Evolutionary conservation across 1,140 invertebrate species (phyloP).

Genomic region (Catajapyx aquilonaris): DNA sequence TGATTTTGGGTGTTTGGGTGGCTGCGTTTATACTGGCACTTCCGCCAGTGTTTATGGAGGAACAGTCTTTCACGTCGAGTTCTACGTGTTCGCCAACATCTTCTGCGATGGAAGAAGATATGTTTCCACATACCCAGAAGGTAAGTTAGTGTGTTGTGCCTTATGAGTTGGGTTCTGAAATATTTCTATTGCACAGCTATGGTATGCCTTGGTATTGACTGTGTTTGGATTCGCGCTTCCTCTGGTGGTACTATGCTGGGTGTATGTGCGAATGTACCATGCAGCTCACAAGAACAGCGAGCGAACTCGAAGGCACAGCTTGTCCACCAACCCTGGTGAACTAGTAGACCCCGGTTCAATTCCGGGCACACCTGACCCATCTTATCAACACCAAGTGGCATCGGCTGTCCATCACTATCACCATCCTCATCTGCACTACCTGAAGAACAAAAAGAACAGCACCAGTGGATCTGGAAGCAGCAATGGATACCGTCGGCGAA

Average conservation of each 20-base stretch:
- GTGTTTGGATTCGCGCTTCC: conserved; percentile 26
- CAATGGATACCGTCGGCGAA: conserved; percentile 12
- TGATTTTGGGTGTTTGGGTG: conserved; percentile 21
- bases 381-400: no score
- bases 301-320: conserved; percentile 29
- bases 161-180: no score
- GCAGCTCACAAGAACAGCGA: conserved; percentile 30
- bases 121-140: no score
- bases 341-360: conserved; percentile 7
- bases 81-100: no score
- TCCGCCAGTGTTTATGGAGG: conserved; percentile 11
- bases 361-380: conserved; percentile 9
- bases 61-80: no score
- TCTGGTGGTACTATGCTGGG: conserved; percentile 26
- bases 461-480: neutral
- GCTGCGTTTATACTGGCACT: conserved; percentile 18
- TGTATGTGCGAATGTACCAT: conserved; percentile 31
- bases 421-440: no score
- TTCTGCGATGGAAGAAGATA: no score
- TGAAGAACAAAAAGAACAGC: conserved; percentile 1
- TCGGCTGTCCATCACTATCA: no score
- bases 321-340: conserved; percentile 17
- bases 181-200: no score
- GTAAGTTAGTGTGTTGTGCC: no score
- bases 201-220: conserved; percentile 15